Percentiles rank a stretch among this genome's conserved stretches.
Conservation (phyloP, 2,797 vertebrate species). For the Rhabdomys pumilio region DNA sequence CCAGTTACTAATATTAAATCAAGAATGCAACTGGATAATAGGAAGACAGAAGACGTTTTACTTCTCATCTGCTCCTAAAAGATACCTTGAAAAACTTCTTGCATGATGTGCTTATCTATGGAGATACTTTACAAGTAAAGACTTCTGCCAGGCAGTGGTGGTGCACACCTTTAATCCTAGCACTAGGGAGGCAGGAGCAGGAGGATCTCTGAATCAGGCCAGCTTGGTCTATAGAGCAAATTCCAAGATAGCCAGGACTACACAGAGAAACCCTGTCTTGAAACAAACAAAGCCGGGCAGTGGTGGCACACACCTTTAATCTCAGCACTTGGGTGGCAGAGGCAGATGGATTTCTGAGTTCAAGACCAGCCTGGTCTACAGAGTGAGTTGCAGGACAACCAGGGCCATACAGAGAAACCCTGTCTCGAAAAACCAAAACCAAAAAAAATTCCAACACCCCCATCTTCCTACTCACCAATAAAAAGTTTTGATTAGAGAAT, state of each 20-base stretch:
- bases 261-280: background rate
- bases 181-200: no score
- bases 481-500: constrained; percentile 30
- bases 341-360: no score
- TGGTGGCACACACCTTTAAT: no score
- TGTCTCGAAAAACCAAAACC: background rate
- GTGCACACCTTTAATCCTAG: background rate
- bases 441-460: background rate
- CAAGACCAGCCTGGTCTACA: background rate
- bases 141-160: background rate
- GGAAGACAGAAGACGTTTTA: background rate
- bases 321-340: no score
- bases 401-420: background rate
- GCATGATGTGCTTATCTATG: background rate
- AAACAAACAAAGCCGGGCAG: background rate
- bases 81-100: constrained; percentile 58
- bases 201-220: background rate
- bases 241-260: background rate
- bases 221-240: background rate
- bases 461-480: background rate
- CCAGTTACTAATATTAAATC: background rate
- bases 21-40: background rate
- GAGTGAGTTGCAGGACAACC: background rate
- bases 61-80: background rate
- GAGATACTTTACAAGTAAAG: background rate